A percentile compares a stretch with the other conserved stretches of the same genome.
These are phyloP conservation scores for Colius striatus DNA, from an alignment of 2,113 vertebrate genomes.

Conservation along the genomic window DNA sequence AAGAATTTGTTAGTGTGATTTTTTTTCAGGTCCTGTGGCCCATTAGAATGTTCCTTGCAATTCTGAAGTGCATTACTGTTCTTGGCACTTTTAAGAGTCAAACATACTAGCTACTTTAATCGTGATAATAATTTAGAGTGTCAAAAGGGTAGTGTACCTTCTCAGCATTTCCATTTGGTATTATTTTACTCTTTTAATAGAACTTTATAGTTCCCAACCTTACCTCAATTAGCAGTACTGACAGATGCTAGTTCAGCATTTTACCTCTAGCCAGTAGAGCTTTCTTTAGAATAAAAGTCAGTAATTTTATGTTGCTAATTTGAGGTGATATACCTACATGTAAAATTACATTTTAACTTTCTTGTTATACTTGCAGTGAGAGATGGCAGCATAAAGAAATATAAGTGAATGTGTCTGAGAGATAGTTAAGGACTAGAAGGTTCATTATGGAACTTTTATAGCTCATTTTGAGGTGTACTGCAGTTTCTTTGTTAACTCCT, in stretches of 20 bases:
- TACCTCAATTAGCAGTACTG: conserved; percentile 70
- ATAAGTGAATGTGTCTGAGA: conserved; percentile 33
- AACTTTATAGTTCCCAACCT: conserved; percentile 69
- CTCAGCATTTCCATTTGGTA: conserved; percentile 66
- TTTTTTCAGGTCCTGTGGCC: neutral
- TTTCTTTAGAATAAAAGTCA: conserved; percentile 74
- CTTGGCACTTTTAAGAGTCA: conserved; percentile 62
- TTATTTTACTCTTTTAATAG: conserved; percentile 71
- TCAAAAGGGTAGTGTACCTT: conserved; percentile 63
- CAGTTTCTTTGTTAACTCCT: conserved; percentile 53
- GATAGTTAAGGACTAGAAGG: conserved; percentile 45
- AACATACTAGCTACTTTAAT: conserved; percentile 48
- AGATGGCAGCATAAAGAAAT: conserved; percentile 59
- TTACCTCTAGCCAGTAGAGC: conserved; percentile 58
- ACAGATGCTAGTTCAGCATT: conserved; percentile 76
- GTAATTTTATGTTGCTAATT: conserved; percentile 76
- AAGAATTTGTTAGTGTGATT: conserved; percentile 18
- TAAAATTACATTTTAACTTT: conserved; percentile 69
- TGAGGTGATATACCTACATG: conserved; percentile 72
- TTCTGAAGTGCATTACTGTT: conserved; percentile 9
- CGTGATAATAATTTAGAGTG: conserved; percentile 58
- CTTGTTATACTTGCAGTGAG: conserved; percentile 56
- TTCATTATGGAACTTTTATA: conserved; percentile 62
- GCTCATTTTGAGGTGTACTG: conserved; percentile 40
- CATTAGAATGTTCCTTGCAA: neutral